phyloP scores from a whole-genome alignment of 2,113 vertebrate genomes.

The Ovibos moschatus region DNA sequence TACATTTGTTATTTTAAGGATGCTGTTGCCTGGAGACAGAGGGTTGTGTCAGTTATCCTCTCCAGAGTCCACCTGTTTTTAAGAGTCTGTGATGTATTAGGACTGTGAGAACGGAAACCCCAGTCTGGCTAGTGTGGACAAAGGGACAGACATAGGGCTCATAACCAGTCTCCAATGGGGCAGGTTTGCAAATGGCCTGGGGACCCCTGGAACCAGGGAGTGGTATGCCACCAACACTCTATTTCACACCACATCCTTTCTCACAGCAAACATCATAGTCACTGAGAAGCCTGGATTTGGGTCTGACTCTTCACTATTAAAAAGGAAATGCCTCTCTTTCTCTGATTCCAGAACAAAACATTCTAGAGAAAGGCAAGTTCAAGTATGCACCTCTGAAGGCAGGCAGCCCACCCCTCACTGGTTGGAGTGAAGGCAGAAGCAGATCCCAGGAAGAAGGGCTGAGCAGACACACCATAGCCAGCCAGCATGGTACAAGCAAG shows the following conservation, averaged over 20 bases:
- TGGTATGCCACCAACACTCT: fast-evolving
- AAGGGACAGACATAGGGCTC: background rate
- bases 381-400: background rate
- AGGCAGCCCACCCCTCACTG: background rate
- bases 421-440: background rate
- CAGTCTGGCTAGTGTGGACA: background rate
- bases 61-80: background rate
- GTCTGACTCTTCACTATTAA: background rate
- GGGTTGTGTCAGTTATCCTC: background rate
- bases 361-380: background rate
- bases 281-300: background rate
- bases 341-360: background rate
- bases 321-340: background rate
- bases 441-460: background rate
- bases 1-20: background rate
- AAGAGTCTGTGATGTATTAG: background rate
- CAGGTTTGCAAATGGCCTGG: background rate
- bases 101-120: background rate
- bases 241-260: background rate
- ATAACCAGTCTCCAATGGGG: fast-evolving
- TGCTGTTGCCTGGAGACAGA: background rate
- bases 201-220: too few species aligned
- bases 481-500: background rate
- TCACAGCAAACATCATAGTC: background rate
- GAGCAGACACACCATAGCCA: background rate